A percentile compares a stretch with the other conserved stretches of the same genome.
These are phyloP conservation scores for Drosophila seguyi DNA, from an alignment of 1,140 invertebrate genomes.

Conservation along the genomic window DNA sequence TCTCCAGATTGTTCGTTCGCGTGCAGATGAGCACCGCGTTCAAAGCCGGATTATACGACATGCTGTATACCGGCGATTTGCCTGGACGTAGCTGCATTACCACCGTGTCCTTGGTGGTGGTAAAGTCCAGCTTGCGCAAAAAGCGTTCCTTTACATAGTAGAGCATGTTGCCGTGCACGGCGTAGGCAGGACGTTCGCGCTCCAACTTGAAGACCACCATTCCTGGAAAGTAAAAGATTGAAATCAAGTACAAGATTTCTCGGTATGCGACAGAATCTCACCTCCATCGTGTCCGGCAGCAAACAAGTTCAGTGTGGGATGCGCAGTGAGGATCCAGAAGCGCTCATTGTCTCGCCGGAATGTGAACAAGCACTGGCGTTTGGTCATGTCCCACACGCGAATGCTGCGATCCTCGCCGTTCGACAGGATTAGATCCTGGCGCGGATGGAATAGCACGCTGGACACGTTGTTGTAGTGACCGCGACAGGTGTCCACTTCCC, in stretches of 20 bases:
- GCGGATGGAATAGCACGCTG: constrained; percentile 98
- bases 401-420: constrained; percentile 99
- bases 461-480: constrained; percentile 99
- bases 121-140: constrained; percentile 96
- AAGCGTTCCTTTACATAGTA: constrained; percentile 98
- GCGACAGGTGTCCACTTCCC: constrained; percentile 99
- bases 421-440: constrained; percentile 98
- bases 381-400: constrained; percentile 99
- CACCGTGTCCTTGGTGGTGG: constrained; percentile 95
- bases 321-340: constrained; percentile 98
- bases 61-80: constrained; percentile 90
- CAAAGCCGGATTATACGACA: constrained; percentile 98
- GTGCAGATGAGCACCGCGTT: constrained; percentile 95
- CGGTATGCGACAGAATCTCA: constrained; percentile 86
- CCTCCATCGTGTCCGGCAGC: constrained; percentile 98
- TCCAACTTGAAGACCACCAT: constrained; percentile 93
- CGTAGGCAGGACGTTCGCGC: constrained; percentile 97
- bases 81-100: constrained; percentile 96
- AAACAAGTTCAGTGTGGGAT: constrained; percentile 94
- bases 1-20: constrained; percentile 93
- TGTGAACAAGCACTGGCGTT: constrained; percentile 97
- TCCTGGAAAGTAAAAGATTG: constrained; percentile 49
- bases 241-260: neutral
- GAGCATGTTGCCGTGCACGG: constrained; percentile 96
- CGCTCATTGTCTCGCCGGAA: constrained; percentile 98